These are phyloP conservation scores for Cydia splendana DNA, from an alignment of 1,140 invertebrate species.

Conservation along the genomic window DNA sequence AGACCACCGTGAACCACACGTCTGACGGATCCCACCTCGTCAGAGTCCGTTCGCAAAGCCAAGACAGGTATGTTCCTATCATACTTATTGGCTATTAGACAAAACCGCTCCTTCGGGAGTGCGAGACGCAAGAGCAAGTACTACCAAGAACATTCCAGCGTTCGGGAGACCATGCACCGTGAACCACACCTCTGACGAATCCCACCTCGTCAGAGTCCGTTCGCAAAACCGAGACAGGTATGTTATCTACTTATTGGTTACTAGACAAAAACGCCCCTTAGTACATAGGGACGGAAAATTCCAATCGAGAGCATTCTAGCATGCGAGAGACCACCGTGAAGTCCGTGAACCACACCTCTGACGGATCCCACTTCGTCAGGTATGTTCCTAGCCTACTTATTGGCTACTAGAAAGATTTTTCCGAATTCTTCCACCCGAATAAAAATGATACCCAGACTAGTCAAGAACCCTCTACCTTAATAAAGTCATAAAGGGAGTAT, in stretches of 20 bases:
- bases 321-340: slow-evolving; percentile 79
- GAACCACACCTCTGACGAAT: slow-evolving; percentile 66
- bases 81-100: too few relatives aligned
- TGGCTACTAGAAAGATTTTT: not conserved
- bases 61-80: slow-evolving; percentile 39
- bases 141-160: slow-evolving; percentile 80
- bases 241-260: too few relatives aligned
- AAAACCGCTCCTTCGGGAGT: too few relatives aligned
- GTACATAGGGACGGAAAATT: too few relatives aligned
- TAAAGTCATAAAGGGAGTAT: too few relatives aligned
- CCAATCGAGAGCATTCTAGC: slow-evolving; percentile 80
- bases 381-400: slow-evolving; percentile 36
- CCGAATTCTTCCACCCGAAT: too few relatives aligned
- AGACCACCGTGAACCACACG: slow-evolving; percentile 75
- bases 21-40: slow-evolving; percentile 69
- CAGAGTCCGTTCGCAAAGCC: slow-evolving; percentile 62
- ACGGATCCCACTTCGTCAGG: slow-evolving; percentile 68
- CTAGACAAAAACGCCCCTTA: too few relatives aligned
- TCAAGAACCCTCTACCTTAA: too few relatives aligned
- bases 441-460: too few relatives aligned
- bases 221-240: slow-evolving; percentile 58
- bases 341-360: slow-evolving; percentile 67
- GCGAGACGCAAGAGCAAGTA: slow-evolving; percentile 68
- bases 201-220: slow-evolving; percentile 67
- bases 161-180: slow-evolving; percentile 80